Evolutionary conservation across 2,797 vertebrate genomes (phyloP).

Genomic region (Sebastes vulpes): DNA sequence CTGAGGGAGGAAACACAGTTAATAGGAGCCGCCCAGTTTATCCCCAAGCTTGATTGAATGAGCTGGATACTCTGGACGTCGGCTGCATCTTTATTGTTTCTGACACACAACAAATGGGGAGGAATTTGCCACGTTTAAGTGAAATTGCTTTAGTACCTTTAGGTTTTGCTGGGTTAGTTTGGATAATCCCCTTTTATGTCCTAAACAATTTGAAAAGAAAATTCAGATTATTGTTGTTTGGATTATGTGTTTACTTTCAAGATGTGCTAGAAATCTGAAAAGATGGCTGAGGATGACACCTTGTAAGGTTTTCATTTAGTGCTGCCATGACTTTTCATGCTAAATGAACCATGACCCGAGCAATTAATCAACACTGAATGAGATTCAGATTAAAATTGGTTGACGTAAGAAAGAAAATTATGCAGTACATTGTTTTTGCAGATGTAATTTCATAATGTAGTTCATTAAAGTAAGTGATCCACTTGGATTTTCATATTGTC

Average conservation of each 20-base stretch:
- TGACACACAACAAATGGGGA: slow-evolving; percentile 16
- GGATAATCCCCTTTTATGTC: background rate
- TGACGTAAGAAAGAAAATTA: slow-evolving; percentile 54
- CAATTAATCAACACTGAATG: slow-evolving; percentile 67
- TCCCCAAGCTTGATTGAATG: slow-evolving; percentile 56
- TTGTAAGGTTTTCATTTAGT: slow-evolving; percentile 2
- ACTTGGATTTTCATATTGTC: background rate
- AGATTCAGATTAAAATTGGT: slow-evolving; percentile 55
- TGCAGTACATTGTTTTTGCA: slow-evolving; percentile 29
- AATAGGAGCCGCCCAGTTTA: slow-evolving; percentile 51
- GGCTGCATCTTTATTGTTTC: slow-evolving; percentile 13
- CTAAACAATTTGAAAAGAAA: background rate
- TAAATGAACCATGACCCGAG: slow-evolving; percentile 26
- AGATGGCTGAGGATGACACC: background rate
- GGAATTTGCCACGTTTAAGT: background rate
- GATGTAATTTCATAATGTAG: slow-evolving; percentile 47
- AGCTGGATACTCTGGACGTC: slow-evolving; percentile 19
- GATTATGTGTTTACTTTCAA: background rate
- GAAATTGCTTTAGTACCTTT: background rate
- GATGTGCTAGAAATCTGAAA: background rate
- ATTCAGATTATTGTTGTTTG: background rate
- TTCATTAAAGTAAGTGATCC: slow-evolving; percentile 48
- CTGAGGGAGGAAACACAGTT: slow-evolving; percentile 55
- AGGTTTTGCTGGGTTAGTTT: background rate
- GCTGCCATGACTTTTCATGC: background rate